phyloP scores from a whole-genome alignment of 2,797 vertebrate species.

The Cercopithecus mitis region DNA sequence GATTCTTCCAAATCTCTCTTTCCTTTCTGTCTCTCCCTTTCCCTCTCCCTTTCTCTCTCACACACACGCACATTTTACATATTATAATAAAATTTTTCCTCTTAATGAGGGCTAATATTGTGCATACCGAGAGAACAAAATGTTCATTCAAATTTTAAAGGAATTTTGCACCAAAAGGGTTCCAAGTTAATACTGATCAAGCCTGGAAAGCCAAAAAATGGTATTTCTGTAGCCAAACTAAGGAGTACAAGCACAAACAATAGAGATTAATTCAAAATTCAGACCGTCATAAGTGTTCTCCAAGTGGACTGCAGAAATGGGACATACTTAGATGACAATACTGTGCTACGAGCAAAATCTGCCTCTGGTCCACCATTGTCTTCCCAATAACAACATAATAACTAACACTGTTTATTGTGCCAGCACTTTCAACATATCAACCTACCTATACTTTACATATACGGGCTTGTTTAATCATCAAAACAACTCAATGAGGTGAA shows the following conservation, averaged over 20 bases:
- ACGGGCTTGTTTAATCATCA: neutral
- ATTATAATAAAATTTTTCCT: slow-evolving; percentile 14
- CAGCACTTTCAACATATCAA: neutral
- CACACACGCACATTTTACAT: neutral
- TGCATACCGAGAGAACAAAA: neutral
- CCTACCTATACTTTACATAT: neutral
- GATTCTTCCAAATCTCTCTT: neutral
- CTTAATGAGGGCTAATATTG: slow-evolving; percentile 14
- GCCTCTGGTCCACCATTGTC: neutral
- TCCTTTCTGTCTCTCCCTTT: neutral
- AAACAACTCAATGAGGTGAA: neutral
- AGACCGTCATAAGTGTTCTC: neutral
- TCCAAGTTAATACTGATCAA: slow-evolving; percentile 29
- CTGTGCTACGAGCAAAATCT: neutral
- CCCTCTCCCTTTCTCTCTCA: no score
- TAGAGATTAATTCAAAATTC: neutral
- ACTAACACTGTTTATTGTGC: neutral
- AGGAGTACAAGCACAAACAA: neutral
- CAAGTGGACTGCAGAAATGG: neutral
- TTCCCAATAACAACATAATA: neutral
- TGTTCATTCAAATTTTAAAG: slow-evolving; percentile 54
- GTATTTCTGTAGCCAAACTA: neutral
- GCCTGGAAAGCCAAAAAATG: neutral
- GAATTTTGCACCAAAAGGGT: slow-evolving; percentile 33
- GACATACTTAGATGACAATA: neutral